phyloP scores from a whole-genome alignment of 2,797 vertebrate species.

The Sebastes glaucus region DNA sequence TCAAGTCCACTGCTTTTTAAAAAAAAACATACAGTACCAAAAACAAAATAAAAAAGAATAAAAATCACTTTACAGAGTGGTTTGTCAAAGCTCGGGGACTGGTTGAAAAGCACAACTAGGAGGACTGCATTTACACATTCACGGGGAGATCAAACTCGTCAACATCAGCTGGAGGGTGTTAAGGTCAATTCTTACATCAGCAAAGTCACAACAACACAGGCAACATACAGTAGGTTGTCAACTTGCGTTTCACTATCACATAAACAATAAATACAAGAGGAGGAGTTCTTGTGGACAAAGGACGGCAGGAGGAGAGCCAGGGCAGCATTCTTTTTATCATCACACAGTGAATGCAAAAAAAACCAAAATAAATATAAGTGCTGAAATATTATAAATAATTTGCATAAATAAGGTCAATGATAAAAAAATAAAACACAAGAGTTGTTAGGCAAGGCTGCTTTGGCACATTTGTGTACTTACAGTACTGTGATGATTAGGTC shows the following conservation, averaged over 20 bases:
- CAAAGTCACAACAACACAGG: conserved; percentile 12
- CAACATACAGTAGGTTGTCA: conserved; percentile 5
- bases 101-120: conserved; percentile 7
- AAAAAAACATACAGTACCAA: conserved; percentile 35
- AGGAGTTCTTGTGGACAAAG: neutral
- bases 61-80: conserved; percentile 23
- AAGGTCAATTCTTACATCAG: neutral
- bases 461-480: conserved; percentile 57
- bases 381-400: conserved; percentile 32
- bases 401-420: conserved; percentile 32
- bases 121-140: conserved; percentile 24
- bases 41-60: conserved; percentile 46
- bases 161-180: neutral
- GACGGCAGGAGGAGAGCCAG: neutral
- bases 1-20: conserved; percentile 22
- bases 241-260: conserved; percentile 17
- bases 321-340: conserved; percentile 7
- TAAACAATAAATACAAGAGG: neutral
- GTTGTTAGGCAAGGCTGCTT: conserved; percentile 48
- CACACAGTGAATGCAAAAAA: neutral
- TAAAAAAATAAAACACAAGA: conserved; percentile 18
- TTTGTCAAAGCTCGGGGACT: neutral
- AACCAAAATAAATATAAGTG: neutral
- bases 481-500: conserved; percentile 44
- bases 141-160: neutral